Conservation (phyloP, 1,140 invertebrate species). For the Pseudoatta argentina region DNA sequence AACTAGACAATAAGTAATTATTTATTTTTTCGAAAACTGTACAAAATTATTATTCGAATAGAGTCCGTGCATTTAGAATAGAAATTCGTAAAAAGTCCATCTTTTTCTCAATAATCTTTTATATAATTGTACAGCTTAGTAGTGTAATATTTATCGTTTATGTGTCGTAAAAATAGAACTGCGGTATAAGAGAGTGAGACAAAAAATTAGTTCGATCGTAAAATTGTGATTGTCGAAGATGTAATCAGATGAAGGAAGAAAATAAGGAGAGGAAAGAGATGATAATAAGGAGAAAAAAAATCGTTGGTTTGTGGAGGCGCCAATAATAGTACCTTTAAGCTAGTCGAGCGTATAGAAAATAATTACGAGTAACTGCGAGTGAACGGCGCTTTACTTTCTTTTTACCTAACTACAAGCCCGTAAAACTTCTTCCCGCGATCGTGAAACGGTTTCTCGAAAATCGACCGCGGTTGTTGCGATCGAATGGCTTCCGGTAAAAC, state of each 20-base stretch:
- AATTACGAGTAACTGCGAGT: constrained; percentile 54
- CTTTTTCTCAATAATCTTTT: neutral
- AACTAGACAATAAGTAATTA: neutral
- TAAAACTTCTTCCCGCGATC: constrained; percentile 52
- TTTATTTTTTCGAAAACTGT: neutral
- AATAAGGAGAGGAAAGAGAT: neutral
- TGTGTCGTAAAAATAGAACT: neutral
- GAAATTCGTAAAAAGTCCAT: neutral
- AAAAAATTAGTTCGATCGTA: constrained; percentile 44
- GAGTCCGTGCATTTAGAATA: neutral
- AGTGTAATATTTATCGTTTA: constrained; percentile 10
- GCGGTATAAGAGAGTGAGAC: neutral
- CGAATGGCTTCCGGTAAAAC: constrained; percentile 25
- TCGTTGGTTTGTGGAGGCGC: neutral
- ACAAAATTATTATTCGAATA: neutral
- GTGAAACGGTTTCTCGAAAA: constrained; percentile 62
- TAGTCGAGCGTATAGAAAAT: constrained; percentile 61
- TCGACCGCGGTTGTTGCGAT: constrained; percentile 4
- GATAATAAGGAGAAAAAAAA: constrained; percentile 14
- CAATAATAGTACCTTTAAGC: constrained; percentile 42
- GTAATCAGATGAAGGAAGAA: neutral
- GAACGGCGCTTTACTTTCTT: constrained; percentile 49
- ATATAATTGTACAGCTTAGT: neutral
- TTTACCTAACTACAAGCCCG: neutral
- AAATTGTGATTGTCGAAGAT: constrained; percentile 32